Conservation (phyloP, 2,113 vertebrate genomes). For the Danionella cerebrum region DNA sequence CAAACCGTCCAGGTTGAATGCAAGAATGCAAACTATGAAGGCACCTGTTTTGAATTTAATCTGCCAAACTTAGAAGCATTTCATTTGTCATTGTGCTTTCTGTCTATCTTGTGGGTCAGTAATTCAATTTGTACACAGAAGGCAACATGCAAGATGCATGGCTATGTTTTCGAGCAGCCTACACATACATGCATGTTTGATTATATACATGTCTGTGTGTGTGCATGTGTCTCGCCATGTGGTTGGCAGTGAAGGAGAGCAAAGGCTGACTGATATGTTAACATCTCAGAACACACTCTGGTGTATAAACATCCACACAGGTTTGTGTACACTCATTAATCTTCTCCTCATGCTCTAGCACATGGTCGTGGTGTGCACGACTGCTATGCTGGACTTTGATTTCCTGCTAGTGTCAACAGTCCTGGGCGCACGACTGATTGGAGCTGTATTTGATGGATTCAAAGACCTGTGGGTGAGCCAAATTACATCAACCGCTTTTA, state of each 20-base stretch:
- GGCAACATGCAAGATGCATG: background rate
- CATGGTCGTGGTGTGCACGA: conserved; percentile 25
- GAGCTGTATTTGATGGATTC: conserved; percentile 37
- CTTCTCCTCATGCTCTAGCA: conserved; percentile 27
- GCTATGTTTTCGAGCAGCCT: conserved; percentile 4
- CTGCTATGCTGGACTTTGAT: conserved; percentile 29
- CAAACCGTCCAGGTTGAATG: conserved; percentile 64
- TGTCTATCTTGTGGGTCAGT: conserved; percentile 22
- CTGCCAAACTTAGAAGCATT: conserved; percentile 41
- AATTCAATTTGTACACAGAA: background rate
- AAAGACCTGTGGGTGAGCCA: conserved; percentile 45
- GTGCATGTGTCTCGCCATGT: conserved; percentile 56
- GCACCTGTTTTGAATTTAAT: conserved; percentile 73
- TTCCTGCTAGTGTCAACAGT: conserved; percentile 41
- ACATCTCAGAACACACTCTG: conserved; percentile 49
- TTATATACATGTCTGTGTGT: conserved; percentile 49
- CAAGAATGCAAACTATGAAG: conserved; percentile 65
- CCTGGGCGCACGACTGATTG: conserved; percentile 32
- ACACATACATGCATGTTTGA: background rate
- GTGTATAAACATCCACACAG: conserved; percentile 48
- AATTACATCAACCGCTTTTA: conserved; percentile 51
- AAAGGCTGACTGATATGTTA: conserved; percentile 59
- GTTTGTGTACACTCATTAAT: conserved; percentile 49
- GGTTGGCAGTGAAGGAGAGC: conserved; percentile 43
- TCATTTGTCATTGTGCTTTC: conserved; percentile 30